A percentile compares a stretch with the other conserved stretches of the same genome.
Conservation (phyloP, 2,113 vertebrate species). For the Psammodynastes pulverulentus region DNA sequence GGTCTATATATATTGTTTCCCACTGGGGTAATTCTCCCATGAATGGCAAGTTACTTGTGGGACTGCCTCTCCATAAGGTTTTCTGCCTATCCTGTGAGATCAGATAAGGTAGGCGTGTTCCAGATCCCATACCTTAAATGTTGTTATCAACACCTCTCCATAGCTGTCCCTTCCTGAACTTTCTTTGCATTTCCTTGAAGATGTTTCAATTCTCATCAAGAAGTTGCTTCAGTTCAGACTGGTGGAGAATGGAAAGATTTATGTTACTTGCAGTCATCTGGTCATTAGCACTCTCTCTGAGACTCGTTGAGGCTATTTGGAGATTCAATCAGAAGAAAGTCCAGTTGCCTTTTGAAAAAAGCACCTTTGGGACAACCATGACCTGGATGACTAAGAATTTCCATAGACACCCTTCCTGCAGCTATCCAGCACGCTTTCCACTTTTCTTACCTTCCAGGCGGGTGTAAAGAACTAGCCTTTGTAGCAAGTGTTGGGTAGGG, state of each 20-base stretch:
- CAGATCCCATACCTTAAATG: not conserved
- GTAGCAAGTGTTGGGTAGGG: not conserved
- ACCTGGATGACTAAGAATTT: no score
- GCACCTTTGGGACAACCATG: no score
- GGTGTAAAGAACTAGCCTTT: not conserved
- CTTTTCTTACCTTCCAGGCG: not conserved
- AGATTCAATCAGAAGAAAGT: no score
- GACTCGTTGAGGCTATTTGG: no score
- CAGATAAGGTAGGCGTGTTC: not conserved
- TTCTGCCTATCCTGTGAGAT: not conserved
- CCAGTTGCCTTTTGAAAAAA: no score
- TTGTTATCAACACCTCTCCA: not conserved
- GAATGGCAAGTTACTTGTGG: not conserved
- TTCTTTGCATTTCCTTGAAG: not conserved
- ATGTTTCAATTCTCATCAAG: not conserved
- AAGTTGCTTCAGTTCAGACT: no score
- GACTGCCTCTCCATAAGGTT: not conserved
- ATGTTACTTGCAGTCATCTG: no score
- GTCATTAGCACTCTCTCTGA: no score
- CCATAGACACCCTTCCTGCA: not conserved
- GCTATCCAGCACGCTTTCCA: not conserved
- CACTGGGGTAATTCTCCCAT: not conserved
- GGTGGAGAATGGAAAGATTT: no score
- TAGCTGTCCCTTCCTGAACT: not conserved
- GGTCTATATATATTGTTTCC: not conserved